Base-by-base conservation (phyloP, 2,888 invertebrate genomes). In the Griposia aprilina region DNA sequence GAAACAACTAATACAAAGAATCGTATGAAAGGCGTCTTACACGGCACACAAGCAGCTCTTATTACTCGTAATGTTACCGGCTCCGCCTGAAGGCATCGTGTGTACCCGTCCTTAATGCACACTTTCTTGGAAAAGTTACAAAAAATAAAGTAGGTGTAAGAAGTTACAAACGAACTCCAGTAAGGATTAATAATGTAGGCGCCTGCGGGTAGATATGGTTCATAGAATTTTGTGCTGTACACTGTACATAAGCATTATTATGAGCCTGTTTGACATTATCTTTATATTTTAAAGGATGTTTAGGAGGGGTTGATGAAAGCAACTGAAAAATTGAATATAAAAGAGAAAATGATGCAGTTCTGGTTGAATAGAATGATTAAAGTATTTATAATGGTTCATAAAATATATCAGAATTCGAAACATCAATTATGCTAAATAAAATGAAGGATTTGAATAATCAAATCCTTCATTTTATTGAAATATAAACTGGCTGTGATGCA, bases 51-150 rank as follows among this genome's bases (percentile, higher is more conserved):
- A 75, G 82, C 78, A 71, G 70, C 83, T 81, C 80, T 77, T 77
- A 85, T 88, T 89, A 82, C 82, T 68, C 63, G 83, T 81, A 80
- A 84, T 81, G 72, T 72, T 78, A 87, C 76, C 70, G 62, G 68
- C 77, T 63, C 71, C 76, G 87, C 89, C 89, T 68, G 41, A 20
- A 79, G 92, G 91, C 88, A 81, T 88, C 89, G 87, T 89, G 87
- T 87, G 79, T 65, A 86, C 63, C 83, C 83, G 72, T 81, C 84
- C 82, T 85, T 91, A 91, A 89, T 84, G 82, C 75, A 88, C 85
- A 80, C 87, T 83, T 86, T 85, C 88, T 85, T 91, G 88, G 85
- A 89, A 89, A 90, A 90, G 85, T 87, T 88, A 76, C 75, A 88
- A 87, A 90, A 90, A 89, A 84, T 78, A 74, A 89, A 86, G 81